Percentiles rank a stretch among this genome's conserved stretches.
These are phyloP conservation scores for Poeciliopsis infans DNA, from an alignment of 2,797 vertebrate species.

Conservation along the genomic window DNA sequence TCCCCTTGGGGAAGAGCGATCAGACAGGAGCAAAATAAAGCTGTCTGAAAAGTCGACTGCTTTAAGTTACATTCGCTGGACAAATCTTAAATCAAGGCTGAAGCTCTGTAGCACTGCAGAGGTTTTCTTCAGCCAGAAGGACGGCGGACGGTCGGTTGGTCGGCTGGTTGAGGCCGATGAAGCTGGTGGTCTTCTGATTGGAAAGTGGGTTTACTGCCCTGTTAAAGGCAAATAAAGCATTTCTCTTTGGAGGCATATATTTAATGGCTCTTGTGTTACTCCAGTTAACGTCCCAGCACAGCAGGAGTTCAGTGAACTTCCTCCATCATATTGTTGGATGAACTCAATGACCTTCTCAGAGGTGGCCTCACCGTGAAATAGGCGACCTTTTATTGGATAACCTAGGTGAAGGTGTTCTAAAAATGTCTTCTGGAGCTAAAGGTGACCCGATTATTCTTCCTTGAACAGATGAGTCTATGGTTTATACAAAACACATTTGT, in stretches of 20 bases:
- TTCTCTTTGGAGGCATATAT: slow-evolving; percentile 63
- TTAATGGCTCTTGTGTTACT: slow-evolving; percentile 64
- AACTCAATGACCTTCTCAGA: slow-evolving; percentile 31
- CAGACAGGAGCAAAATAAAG: slow-evolving; percentile 74
- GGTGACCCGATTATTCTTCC: neutral
- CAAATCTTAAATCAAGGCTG: slow-evolving; percentile 60
- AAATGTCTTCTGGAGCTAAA: neutral
- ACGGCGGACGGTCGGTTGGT: neutral
- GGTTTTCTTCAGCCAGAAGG: slow-evolving; percentile 4
- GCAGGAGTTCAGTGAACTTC: slow-evolving; percentile 51
- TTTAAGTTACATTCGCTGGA: slow-evolving; percentile 75
- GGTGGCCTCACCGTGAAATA: slow-evolving; percentile 27
- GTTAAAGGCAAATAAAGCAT: slow-evolving; percentile 71
- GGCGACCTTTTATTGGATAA: slow-evolving; percentile 3
- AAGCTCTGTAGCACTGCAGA: slow-evolving; percentile 33
- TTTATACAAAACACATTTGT: too few species aligned
- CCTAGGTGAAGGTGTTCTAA: neutral
- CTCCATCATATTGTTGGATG: slow-evolving; percentile 31
- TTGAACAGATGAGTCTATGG: too few species aligned
- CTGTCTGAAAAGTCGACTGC: slow-evolving; percentile 75
- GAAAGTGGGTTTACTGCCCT: slow-evolving; percentile 65
- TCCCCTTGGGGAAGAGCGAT: slow-evolving; percentile 65
- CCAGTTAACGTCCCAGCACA: slow-evolving; percentile 61
- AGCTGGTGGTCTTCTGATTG: slow-evolving; percentile 54
- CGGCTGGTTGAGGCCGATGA: neutral